These are phyloP conservation scores for Yoshiicerus persimilis DNA, from an alignment of 1,140 invertebrate genomes.

Conservation along the genomic window DNA sequence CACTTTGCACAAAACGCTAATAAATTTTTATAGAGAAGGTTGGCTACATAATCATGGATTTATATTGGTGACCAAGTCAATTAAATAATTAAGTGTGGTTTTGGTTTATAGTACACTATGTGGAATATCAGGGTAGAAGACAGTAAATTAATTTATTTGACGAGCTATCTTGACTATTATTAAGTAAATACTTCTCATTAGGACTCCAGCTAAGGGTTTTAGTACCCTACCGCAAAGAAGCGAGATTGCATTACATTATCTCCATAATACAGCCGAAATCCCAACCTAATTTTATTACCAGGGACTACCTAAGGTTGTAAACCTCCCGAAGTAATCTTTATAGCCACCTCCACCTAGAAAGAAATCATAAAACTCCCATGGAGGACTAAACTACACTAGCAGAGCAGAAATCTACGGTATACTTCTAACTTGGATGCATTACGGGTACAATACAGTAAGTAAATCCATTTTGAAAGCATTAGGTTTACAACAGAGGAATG, in stretches of 20 bases:
- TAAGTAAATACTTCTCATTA: not conserved
- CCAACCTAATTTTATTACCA: not conserved
- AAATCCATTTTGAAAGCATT: not conserved
- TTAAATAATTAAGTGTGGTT: not conserved
- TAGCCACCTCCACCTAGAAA: not conserved
- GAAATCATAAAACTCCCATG: constrained; percentile 10
- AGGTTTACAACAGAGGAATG: not conserved
- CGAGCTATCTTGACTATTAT: not conserved
- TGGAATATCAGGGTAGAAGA: not conserved
- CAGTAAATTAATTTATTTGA: not conserved
- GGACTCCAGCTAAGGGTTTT: not conserved
- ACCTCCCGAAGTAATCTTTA: constrained; percentile 10
- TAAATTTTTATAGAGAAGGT: not conserved
- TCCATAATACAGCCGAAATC: not conserved
- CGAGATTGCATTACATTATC: not conserved
- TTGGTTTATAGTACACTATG: not conserved
- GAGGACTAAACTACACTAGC: not conserved
- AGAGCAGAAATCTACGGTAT: not conserved
- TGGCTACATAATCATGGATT: not conserved
- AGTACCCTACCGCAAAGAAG: not conserved
- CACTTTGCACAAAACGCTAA: not conserved
- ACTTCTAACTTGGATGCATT: not conserved
- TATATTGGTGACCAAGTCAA: not conserved
- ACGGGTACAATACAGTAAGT: not conserved
- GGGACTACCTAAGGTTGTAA: not conserved